Base-by-base conservation (phyloP, 2,797 vertebrate species). In the Aselliscus stoliczkanus region DNA sequence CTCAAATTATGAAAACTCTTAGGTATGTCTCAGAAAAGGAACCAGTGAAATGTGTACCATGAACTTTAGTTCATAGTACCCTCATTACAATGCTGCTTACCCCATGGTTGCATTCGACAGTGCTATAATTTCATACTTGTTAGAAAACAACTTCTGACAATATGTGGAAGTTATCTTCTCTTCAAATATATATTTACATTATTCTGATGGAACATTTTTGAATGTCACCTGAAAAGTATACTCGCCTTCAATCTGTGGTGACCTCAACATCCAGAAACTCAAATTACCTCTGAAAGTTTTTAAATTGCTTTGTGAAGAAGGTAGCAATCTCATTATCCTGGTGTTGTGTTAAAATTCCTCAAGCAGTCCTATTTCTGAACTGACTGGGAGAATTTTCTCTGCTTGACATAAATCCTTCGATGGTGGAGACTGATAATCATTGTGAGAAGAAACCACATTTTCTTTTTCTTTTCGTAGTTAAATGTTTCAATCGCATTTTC, bases 311-410 rank as follows among this genome's bases (percentile, higher is more conserved):
- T 86, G 77, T 64, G 76, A 94, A 94, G 76, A 82, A 87, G 50
- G 7, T 54, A 87, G 92, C 60, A 50, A 10, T 54, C 93, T 89
- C 91, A 90, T 95, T 90, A 94, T 90, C 75, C 12, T 54, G 52
- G 39, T 34, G 17, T 44, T 94, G 65, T 72, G 72, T 83, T 96
- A 92, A 96, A 95, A 97, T 92, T 92, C 85, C 88, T 88, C 90
- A 65, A 88, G 58, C 67, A 50, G 11, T 90, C 65, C 82, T 97
- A 54, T 91, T 92, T 97, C 83, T 92, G 62, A 96, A 88, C n/a
- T 5, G 12, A 75, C 56, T 54, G 62, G 60, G 80, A 88, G 58
- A 96, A 87, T 95, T 94, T 95, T 93, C 94, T 96, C 76, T 95
- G 83, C 84, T 73, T 96, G 92, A 94, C 9, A 13, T 75, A 92